Evolutionary conservation across 2,113 vertebrate species (phyloP), one percentile per base, ranked within the genome.

Genomic region (Melanerpes aurifrons): DNA sequence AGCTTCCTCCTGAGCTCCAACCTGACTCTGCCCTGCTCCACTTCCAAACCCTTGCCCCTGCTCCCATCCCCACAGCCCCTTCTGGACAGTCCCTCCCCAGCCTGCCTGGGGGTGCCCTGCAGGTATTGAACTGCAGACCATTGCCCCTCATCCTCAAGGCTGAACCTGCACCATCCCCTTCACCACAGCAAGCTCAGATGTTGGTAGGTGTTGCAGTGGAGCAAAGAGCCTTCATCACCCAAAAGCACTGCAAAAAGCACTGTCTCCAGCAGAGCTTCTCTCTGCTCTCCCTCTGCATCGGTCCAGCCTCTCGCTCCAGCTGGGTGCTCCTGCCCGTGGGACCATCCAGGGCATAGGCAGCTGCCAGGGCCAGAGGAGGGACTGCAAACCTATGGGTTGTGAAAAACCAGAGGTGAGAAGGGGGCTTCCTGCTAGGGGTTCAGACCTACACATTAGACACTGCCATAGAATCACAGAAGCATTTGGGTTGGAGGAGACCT

Each of bases 281-380:
- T 28, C 37, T 28, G 6, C 12, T 62, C 69, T 28, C 6, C 8
- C 9, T 6, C 15, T 25, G 7, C 31, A 25, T 43, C 3, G 0
- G 19, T 62, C 14, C 32, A 35, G 8, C 10, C 11, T 12, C 18
- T 61, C 64, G 15, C 14, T 62, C 32, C 61, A 61, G 8, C 3
- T 31, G 15, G 32, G 18, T 72, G 5, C 14, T 77, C 16, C 69
- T 16, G 22, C 35, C 31, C 22, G 14, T 29, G 9, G 15, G 12
- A 37, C 6, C 21, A 62, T 64, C 40, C 56, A 78, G 61, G 26
- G 63, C 25, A 68, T 8, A 48, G 35, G 21, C 3, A 37, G 8
- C 54, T 75, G 6, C 15, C 54, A n/a, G 21, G 9, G 7, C 6
- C 53, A 83, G 35, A 72, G 13, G 13, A 43, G 43, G 43, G 43